These are phyloP conservation scores for Thyatira batis DNA, from an alignment of 2,888 invertebrate genomes.

Conservation along the genomic window DNA sequence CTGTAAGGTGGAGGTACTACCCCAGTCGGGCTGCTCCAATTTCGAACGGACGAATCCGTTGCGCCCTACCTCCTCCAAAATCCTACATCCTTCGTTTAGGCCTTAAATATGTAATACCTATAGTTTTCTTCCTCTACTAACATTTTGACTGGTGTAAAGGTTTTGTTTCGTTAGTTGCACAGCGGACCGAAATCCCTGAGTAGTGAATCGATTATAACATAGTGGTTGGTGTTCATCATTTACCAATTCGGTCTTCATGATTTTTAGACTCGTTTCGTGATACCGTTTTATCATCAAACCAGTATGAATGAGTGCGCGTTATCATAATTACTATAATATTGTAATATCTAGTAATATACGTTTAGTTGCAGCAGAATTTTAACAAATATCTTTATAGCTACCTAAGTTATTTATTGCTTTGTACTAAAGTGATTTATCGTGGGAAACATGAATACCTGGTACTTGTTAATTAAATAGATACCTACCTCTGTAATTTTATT, in stretches of 20 bases:
- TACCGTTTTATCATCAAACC: constrained; percentile 28
- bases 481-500: too few relatives aligned
- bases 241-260: constrained; percentile 32
- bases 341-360: constrained; percentile 26
- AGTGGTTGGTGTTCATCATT: constrained; percentile 30
- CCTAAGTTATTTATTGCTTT: constrained; percentile 30
- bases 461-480: not conserved
- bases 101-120: too few relatives aligned
- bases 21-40: too few relatives aligned
- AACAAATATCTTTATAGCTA: constrained; percentile 36
- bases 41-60: too few relatives aligned
- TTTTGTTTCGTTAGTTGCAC: too few relatives aligned
- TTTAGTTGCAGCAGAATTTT: constrained; percentile 27
- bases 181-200: too few relatives aligned
- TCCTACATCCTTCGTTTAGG: too few relatives aligned
- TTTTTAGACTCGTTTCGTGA: constrained; percentile 15
- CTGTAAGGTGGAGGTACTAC: too few relatives aligned
- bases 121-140: too few relatives aligned
- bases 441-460: constrained; percentile 18
- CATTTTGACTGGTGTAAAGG: too few relatives aligned
- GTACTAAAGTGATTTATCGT: constrained; percentile 41
- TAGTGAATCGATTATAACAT: not conserved
- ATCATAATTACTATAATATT: constrained; percentile 42
- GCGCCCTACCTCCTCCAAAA: too few relatives aligned
- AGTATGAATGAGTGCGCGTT: constrained; percentile 34